Percentiles rank a stretch among this genome's conserved stretches.
phyloP scores from a whole-genome alignment of 2,888 invertebrate species.

The Lottia gigantea region DNA sequence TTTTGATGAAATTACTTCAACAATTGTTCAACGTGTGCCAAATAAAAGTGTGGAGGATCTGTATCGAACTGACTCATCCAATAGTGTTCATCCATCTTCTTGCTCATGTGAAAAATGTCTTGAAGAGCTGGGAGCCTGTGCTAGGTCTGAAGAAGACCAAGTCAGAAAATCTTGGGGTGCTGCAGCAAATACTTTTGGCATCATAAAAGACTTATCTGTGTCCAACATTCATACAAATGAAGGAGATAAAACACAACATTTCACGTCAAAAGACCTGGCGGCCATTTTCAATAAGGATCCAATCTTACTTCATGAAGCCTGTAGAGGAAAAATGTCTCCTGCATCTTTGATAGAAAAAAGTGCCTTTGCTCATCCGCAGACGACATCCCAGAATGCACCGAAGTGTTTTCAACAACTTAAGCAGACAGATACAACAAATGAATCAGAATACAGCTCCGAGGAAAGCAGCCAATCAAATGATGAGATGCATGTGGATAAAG shows the following conservation, averaged over 20 bases:
- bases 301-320: conserved; percentile 21
- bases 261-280: conserved; percentile 55
- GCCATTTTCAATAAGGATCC: conserved; percentile 33
- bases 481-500: conserved; percentile 28
- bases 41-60: conserved; percentile 61
- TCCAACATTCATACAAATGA: conserved; percentile 61
- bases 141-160: conserved; percentile 27
- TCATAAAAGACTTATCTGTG: conserved; percentile 65
- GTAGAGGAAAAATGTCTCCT: conserved; percentile 11
- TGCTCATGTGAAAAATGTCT: conserved; percentile 25
- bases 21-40: conserved; percentile 55
- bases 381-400: not conserved
- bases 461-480: conserved; percentile 45
- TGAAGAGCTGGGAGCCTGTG: conserved; percentile 39
- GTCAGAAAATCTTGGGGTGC: conserved; percentile 30
- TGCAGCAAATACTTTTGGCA: conserved; percentile 51
- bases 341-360: conserved; percentile 11
- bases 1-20: conserved; percentile 50
- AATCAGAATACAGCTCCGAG: conserved; percentile 26
- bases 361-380: conserved; percentile 9
- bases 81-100: conserved; percentile 11
- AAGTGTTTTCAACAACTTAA: not conserved
- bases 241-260: conserved; percentile 60
- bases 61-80: conserved; percentile 43
- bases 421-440: conserved; percentile 10